phyloP scores from a whole-genome alignment of 2,113 vertebrate species.

The Psittacara wagleri region DNA sequence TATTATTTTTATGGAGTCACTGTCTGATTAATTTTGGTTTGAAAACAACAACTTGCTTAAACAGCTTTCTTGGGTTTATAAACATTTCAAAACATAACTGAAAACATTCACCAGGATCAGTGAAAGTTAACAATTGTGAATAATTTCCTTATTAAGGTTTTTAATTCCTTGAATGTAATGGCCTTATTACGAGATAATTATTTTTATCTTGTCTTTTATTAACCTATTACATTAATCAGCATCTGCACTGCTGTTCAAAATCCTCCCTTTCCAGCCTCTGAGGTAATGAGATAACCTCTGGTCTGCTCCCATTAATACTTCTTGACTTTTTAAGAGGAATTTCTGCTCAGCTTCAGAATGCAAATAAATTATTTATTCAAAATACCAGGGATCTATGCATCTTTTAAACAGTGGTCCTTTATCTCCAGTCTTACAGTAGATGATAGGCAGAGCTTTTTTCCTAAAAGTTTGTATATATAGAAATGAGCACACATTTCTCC shows the following conservation, averaged over 20 bases:
- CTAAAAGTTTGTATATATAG: not conserved
- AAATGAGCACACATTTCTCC: not conserved
- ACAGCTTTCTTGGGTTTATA: not conserved
- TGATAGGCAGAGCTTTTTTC: not conserved
- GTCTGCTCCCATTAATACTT: conserved; percentile 13
- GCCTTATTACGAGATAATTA: not conserved
- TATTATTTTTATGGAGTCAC: not conserved
- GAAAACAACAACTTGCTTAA: not conserved
- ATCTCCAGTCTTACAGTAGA: not conserved
- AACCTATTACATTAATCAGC: conserved; percentile 52
- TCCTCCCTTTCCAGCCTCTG: conserved; percentile 3
- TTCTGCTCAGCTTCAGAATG: not conserved
- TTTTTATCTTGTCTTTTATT: conserved; percentile 56
- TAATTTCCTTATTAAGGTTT: conserved; percentile 24
- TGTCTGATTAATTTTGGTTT: not conserved
- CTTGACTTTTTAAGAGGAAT: not conserved
- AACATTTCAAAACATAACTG: not conserved
- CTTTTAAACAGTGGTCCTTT: not conserved
- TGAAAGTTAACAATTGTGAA: not conserved
- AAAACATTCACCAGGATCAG: not conserved
- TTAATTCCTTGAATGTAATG: conserved; percentile 28
- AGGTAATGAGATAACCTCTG: conserved; percentile 44
- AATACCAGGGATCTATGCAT: not conserved
- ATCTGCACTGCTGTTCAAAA: conserved; percentile 17
- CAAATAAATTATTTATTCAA: not conserved